Evolutionary conservation across 2,113 vertebrate genomes (phyloP).

Genomic region (Tyto alba): DNA sequence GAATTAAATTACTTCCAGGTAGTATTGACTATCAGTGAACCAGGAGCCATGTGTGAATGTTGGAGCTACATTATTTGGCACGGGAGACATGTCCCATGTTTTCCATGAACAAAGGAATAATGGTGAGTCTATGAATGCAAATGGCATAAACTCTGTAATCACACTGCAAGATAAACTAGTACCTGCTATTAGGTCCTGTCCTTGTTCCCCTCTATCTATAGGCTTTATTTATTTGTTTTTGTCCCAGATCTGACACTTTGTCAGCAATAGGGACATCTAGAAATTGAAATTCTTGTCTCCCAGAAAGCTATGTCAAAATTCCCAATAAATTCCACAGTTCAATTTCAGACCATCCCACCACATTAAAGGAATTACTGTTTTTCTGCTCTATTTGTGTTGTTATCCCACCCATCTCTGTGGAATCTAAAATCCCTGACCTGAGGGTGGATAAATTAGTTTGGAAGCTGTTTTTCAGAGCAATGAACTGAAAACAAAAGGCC

Average conservation of each 20-base stretch:
- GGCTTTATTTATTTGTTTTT: background rate
- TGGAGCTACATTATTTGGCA: background rate
- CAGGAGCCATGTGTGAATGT: background rate
- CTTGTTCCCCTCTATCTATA: background rate
- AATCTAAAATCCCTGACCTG: background rate
- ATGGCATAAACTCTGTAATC: background rate
- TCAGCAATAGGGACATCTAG: background rate
- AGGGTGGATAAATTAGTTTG: background rate
- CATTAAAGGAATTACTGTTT: background rate
- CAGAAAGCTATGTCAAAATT: background rate
- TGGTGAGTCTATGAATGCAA: background rate
- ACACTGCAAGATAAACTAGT: background rate
- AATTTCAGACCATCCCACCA: accelerated
- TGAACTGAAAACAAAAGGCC: background rate
- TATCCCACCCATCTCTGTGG: background rate
- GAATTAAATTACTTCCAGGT: background rate
- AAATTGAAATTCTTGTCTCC: background rate
- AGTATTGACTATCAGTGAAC: background rate
- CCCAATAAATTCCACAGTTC: background rate
- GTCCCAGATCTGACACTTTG: background rate
- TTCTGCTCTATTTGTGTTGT: background rate
- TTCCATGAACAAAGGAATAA: background rate
- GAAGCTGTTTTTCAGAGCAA: background rate
- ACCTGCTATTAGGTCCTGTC: background rate
- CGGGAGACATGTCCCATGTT: background rate